Base-by-base conservation (phyloP, 2,888 invertebrate species). In the Electrophaes corylata region DNA sequence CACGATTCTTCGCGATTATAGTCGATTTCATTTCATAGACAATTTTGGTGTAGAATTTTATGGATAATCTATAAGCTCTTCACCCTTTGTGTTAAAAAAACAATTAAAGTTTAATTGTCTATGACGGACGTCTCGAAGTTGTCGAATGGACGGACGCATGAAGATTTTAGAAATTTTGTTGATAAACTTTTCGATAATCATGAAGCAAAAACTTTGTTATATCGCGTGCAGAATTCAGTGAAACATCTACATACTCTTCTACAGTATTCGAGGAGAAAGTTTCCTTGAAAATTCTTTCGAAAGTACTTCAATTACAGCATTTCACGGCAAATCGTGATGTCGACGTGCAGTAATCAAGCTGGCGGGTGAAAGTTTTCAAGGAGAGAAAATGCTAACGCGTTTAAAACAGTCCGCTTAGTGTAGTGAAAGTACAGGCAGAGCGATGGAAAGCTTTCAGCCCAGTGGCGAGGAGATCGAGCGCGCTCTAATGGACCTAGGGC, bases 381-480 rank as follows among this genome's bases (percentile, higher is more conserved):
- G 65, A 65, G 75, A 68, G 76, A 84, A 78, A 80, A 88, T 88
- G 84, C 65, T 66, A 60, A 65, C 69, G 59, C 66, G 68, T 67
- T 69, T 74, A 69, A 75, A 76, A 72, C 76, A 71, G 67, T 64
- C 67, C 60, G 65, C 60, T 65, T 71, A 70, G 69, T 65, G 63
- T 60, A 56, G 59, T 62, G 53, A 60, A 60, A 66, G 76, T 63
- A 61, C 41, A 29, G 41, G 11, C 58, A 69, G 65, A 63, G 64
- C 18, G 70, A 91, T 91, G 91, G 91, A 91, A 69, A 87, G 78
- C 70, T 88, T 87, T 73, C 81, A 84, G 65, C 73, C 83, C 64
- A 82, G 84, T 62, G 88, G 86, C 57, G 92, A 91, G 65, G 92
- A 91, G 63, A 87, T 92, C 55, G 91, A 92, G 78, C 84, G 87